phyloP scores from a whole-genome alignment of 2,888 invertebrate genomes.

The Lasioglossum zephyrum region DNA sequence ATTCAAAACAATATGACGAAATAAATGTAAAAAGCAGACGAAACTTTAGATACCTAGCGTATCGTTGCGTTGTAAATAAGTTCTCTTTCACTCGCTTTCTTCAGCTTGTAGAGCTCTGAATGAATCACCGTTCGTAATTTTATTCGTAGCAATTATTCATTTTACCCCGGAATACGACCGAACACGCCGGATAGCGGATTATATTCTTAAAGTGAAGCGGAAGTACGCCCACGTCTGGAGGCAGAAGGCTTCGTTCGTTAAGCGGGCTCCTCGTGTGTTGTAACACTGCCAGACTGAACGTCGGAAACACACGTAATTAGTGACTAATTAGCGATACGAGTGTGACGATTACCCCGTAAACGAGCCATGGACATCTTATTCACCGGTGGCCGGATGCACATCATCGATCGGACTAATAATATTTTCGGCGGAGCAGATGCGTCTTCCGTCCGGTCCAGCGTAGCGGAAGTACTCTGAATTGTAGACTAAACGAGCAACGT shows the following conservation, averaged over 20 bases:
- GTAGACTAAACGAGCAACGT: neutral
- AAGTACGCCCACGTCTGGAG: slow-evolving; percentile 57
- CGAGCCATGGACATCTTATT: slow-evolving; percentile 32
- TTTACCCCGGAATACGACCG: slow-evolving; percentile 32
- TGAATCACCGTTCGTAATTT: slow-evolving; percentile 55
- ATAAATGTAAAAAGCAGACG: neutral
- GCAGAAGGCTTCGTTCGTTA: slow-evolving; percentile 59
- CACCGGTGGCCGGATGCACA: slow-evolving; percentile 11
- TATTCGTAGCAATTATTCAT: slow-evolving; percentile 55
- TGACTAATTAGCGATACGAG: slow-evolving; percentile 53
- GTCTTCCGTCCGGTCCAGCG: neutral
- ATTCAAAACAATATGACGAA: neutral
- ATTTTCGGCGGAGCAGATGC: neutral
- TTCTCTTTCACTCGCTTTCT: neutral
- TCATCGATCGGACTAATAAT: slow-evolving; percentile 30
- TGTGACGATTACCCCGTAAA: slow-evolving; percentile 47
- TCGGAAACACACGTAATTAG: slow-evolving; percentile 49
- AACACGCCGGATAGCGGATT: slow-evolving; percentile 43
- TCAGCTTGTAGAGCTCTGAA: neutral
- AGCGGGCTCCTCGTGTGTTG: slow-evolving; percentile 43
- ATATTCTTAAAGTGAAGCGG: slow-evolving; percentile 54
- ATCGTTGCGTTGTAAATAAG: slow-evolving; percentile 8
- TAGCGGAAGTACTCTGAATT: neutral
- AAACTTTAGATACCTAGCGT: neutral
- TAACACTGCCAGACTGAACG: slow-evolving; percentile 18